Conservation (phyloP, 2,113 vertebrate genomes). For the Malurus alboscapulatus region DNA sequence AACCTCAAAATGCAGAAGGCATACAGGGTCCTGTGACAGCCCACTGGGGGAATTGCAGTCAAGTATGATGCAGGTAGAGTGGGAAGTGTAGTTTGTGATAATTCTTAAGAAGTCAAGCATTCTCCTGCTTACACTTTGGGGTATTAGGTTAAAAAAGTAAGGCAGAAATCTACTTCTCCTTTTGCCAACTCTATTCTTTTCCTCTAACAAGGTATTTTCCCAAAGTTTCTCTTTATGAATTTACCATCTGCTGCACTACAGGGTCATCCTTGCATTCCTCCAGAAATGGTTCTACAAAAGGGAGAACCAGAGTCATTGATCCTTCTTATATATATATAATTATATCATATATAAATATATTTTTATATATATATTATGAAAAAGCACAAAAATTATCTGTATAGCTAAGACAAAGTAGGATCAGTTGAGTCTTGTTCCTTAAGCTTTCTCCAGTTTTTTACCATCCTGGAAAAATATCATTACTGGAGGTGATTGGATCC, state of each 20-base stretch:
- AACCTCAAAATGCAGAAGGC: neutral
- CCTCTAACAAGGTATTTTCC: neutral
- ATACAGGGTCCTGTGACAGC: neutral
- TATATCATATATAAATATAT: too few species aligned
- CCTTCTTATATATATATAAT: neutral
- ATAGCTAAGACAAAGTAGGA: neutral
- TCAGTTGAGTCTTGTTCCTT: neutral
- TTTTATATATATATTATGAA: neutral
- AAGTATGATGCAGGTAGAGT: neutral
- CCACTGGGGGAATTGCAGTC: fast-evolving
- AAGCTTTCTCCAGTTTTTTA: neutral
- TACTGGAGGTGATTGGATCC: neutral
- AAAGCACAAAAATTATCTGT: neutral
- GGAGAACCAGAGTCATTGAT: neutral
- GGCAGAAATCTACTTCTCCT: neutral
- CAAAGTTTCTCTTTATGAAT: neutral
- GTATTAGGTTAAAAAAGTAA: neutral
- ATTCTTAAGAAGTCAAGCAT: neutral
- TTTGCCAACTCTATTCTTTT: neutral
- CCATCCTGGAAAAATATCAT: neutral
- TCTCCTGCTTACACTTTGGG: neutral
- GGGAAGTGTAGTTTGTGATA: neutral
- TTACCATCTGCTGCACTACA: neutral
- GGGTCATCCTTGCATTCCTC: neutral
- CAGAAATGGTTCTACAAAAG: neutral